Conservation (phyloP, 1,140 invertebrate species). For the Rhizoglyphus robini region DNA sequence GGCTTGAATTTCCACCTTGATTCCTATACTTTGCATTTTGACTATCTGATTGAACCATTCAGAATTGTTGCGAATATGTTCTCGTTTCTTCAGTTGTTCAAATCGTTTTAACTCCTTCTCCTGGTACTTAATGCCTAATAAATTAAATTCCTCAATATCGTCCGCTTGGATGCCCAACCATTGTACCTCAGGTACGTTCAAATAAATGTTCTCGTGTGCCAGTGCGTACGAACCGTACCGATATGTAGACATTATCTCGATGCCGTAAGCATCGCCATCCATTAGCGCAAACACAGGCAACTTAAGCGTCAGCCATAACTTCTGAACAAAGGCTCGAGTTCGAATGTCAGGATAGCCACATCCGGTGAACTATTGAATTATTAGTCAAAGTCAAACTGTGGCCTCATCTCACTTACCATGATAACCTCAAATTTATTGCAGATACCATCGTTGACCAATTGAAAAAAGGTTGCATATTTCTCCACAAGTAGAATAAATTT, state of each 20-base stretch:
- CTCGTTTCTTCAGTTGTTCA: conserved; percentile 37
- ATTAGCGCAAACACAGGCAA: conserved; percentile 63
- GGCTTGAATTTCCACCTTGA: conserved; percentile 57
- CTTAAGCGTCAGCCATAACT: conserved; percentile 46
- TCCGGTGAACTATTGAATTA: conserved; percentile 37
- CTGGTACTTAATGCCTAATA: conserved; percentile 37
- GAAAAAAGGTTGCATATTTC: conserved; percentile 83
- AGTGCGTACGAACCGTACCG: conserved; percentile 44
- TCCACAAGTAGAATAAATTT: conserved; percentile 72
- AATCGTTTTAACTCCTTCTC: conserved; percentile 43
- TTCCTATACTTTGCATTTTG: conserved; percentile 36
- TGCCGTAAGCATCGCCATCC: conserved; percentile 79
- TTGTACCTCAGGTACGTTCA: conserved; percentile 46
- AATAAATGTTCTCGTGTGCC: conserved; percentile 36
- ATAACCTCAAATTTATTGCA: conserved; percentile 44
- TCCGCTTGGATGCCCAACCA: conserved; percentile 61
- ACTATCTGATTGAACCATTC: conserved; percentile 42
- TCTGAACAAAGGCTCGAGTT: conserved; percentile 60
- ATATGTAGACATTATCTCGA: conserved; percentile 72
- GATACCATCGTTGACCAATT: conserved; percentile 56
- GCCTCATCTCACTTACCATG: conserved; percentile 42
- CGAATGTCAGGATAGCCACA: conserved; percentile 83
- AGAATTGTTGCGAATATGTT: conserved; percentile 38
- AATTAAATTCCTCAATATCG: conserved; percentile 38
- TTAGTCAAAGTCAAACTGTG: not conserved